phyloP scores from a whole-genome alignment of 2,797 vertebrate genomes.

The Malurus leucopterus region DNA sequence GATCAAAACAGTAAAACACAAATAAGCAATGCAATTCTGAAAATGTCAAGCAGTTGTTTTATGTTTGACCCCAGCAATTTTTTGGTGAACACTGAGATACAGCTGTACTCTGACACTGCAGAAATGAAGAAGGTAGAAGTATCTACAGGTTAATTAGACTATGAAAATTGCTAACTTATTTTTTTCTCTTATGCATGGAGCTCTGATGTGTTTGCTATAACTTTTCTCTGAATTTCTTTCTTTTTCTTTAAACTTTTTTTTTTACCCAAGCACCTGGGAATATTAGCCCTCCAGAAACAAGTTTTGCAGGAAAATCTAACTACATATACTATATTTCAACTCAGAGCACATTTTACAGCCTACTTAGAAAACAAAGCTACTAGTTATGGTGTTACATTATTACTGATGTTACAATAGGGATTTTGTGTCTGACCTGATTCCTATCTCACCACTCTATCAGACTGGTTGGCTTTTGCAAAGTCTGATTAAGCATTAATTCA shows the following conservation, averaged over 20 bases:
- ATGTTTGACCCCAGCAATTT: background rate
- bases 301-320: background rate
- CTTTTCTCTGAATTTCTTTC: background rate
- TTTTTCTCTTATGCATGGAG: background rate
- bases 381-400: background rate
- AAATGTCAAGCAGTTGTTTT: background rate
- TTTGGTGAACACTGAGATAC: background rate
- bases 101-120: background rate
- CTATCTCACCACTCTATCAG: background rate
- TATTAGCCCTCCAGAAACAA: background rate
- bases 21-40: background rate
- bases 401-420: background rate
- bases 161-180: background rate
- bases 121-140: background rate
- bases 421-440: background rate
- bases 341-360: background rate
- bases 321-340: background rate
- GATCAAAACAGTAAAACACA: background rate
- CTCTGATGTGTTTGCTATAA: background rate
- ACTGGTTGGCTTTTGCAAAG: background rate
- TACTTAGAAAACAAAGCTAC: conserved; percentile 4
- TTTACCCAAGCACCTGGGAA: background rate
- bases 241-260: background rate
- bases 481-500: conserved; percentile 17
- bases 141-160: background rate